A percentile compares a stretch with the other conserved stretches of the same genome.
Evolutionary conservation across 2,888 invertebrate species (phyloP).

Genomic region (Frankliniella fusca): DNA sequence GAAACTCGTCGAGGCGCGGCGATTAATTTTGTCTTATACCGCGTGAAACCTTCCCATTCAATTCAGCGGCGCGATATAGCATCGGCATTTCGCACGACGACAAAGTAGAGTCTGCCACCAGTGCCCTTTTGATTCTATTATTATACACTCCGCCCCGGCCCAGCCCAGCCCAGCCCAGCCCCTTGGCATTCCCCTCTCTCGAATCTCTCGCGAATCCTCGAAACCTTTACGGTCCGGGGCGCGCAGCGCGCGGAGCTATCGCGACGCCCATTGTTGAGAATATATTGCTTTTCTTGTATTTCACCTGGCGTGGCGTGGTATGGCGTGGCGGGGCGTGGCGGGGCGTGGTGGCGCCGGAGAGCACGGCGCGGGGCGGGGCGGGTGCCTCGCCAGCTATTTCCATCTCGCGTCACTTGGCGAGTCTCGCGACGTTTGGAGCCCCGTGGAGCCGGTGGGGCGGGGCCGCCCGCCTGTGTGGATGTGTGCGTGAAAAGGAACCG

Average conservation of each 20-base stretch:
- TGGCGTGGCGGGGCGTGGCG: background rate
- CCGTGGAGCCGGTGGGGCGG: too few relatives aligned
- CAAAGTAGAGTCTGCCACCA: background rate
- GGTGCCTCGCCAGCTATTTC: background rate
- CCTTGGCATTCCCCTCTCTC: background rate
- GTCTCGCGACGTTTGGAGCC: background rate
- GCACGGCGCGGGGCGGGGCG: background rate
- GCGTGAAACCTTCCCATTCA: too few relatives aligned
- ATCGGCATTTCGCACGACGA: background rate
- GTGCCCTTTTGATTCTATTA: background rate
- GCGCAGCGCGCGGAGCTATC: background rate
- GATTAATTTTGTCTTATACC: too few relatives aligned
- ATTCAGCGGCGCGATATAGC: background rate
- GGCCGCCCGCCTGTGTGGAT: background rate
- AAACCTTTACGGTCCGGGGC: background rate
- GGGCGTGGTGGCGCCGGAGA: background rate
- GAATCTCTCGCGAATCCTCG: background rate
- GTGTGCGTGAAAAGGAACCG: background rate
- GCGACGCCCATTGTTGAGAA: background rate
- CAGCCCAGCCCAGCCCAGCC: background rate
- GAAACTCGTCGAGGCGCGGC: too few relatives aligned
- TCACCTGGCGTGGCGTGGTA: background rate
- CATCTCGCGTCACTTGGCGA: background rate
- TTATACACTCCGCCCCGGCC: background rate
- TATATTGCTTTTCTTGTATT: slow-evolving; percentile 9